Conservation (phyloP, 2,797 vertebrate genomes). For the Hypotaenidia philippensis region DNA sequence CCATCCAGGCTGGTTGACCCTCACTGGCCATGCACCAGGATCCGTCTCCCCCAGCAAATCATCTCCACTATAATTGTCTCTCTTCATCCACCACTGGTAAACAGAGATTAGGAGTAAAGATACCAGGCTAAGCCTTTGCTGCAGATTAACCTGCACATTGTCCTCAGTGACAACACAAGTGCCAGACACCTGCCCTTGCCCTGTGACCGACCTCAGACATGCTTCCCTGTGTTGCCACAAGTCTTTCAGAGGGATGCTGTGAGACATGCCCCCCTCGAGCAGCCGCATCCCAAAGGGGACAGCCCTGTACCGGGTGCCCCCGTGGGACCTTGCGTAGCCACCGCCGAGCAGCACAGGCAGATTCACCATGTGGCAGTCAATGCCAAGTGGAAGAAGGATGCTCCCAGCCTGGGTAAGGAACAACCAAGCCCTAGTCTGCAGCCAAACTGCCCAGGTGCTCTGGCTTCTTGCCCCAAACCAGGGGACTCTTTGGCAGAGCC, state of each 20-base stretch:
- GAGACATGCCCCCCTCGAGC: not conserved
- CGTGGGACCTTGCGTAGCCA: rapidly evolving
- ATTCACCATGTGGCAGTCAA: rapidly evolving
- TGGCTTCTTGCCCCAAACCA: not conserved
- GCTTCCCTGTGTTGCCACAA: not conserved
- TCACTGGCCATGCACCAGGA: not conserved
- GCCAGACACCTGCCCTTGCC: not conserved
- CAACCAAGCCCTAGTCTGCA: not conserved
- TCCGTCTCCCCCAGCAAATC: rapidly evolving
- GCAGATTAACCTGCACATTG: not conserved
- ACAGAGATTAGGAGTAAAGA: not conserved
- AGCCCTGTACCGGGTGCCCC: rapidly evolving
- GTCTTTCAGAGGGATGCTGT: not conserved
- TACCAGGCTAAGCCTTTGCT: not conserved
- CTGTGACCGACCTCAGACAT: not conserved
- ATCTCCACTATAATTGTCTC: not conserved
- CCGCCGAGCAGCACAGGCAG: not conserved
- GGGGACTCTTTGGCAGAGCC: constrained; percentile 22
- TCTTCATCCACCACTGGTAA: not conserved
- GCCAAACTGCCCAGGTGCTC: constrained; percentile 56
- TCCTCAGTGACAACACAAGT: not conserved
- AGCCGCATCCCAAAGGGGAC: not conserved
- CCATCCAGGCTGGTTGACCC: not conserved
- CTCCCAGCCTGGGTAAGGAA: not conserved
- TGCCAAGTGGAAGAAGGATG: not conserved